phyloP scores from a whole-genome alignment of 1,140 invertebrate species.

The roundworm (Caenorhabditis elegans) region DNA sequence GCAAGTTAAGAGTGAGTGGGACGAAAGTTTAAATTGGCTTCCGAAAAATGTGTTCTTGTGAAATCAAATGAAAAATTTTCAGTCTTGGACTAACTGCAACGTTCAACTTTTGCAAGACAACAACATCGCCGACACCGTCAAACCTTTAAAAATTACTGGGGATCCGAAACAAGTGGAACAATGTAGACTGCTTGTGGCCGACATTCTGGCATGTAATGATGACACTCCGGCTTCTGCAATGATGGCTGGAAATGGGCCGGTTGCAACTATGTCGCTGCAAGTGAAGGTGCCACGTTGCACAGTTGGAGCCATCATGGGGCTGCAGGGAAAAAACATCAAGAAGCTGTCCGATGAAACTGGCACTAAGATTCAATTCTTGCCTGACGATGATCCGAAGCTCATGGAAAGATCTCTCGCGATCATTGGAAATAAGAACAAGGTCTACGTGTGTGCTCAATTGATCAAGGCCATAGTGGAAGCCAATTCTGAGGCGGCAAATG shows the following conservation, averaged over 20 bases:
- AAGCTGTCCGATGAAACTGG: constrained; percentile 85
- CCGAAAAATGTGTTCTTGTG: no score
- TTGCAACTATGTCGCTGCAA: not conserved
- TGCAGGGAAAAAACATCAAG: constrained; percentile 88
- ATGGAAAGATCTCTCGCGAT: not conserved
- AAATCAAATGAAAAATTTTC: constrained; percentile 75
- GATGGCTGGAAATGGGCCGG: not conserved
- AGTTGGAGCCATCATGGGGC: constrained; percentile 88
- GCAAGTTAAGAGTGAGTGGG: constrained; percentile 78
- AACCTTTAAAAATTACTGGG: constrained; percentile 89
- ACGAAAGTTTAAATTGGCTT: no score
- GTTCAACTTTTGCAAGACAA: constrained; percentile 97
- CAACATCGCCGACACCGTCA: constrained; percentile 74
- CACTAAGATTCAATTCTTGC: constrained; percentile 78
- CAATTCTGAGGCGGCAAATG: not conserved
- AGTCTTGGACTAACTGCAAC: constrained; percentile 77
- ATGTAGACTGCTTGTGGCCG: constrained; percentile 89
- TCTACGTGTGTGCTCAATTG: not conserved
- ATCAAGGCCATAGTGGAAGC: not conserved
- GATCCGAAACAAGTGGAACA: constrained; percentile 84
- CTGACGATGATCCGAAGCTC: constrained; percentile 50
- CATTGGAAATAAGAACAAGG: not conserved
- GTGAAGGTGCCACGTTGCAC: constrained; percentile 80
- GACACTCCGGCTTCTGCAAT: not conserved
- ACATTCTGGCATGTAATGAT: constrained; percentile 71